Evolutionary conservation across 2,888 invertebrate genomes (phyloP).

Genomic region (Pachymerium ferrugineum): DNA sequence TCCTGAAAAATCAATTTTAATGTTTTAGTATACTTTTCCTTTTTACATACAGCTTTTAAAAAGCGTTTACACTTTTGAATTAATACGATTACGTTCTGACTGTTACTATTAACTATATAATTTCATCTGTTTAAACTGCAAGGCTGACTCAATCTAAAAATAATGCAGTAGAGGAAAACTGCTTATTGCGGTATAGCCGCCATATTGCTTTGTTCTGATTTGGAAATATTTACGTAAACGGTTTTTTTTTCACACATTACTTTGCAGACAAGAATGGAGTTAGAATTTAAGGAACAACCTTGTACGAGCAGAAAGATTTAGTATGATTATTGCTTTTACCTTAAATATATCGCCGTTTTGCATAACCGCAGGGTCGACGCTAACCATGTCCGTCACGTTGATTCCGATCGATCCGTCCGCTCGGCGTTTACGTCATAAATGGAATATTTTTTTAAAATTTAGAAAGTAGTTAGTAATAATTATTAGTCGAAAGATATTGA

Average conservation of each 20-base stretch:
- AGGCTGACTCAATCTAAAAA: too few species aligned
- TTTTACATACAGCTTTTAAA: too few species aligned
- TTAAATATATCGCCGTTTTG: constrained; percentile 28
- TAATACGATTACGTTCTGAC: too few species aligned
- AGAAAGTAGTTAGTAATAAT: not conserved
- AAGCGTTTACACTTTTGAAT: too few species aligned
- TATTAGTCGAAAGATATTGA: too few species aligned
- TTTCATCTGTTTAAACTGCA: too few species aligned
- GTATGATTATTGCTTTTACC: not conserved
- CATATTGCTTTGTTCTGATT: not conserved
- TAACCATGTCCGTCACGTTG: constrained; percentile 5
- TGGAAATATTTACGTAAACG: not conserved
- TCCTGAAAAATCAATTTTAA: too few species aligned
- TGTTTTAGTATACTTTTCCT: too few species aligned
- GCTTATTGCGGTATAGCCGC: not conserved
- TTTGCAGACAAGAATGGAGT: not conserved
- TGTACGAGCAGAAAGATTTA: not conserved
- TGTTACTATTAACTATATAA: too few species aligned
- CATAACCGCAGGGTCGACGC: not conserved
- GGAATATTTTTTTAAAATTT: not conserved
- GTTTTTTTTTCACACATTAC: not conserved
- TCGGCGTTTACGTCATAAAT: not conserved
- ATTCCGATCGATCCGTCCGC: not conserved
- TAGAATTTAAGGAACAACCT: not conserved
- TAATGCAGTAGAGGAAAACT: not conserved